Evolutionary conservation across 2,113 vertebrate species (phyloP).

Genomic region (Irena cyanogastra): DNA sequence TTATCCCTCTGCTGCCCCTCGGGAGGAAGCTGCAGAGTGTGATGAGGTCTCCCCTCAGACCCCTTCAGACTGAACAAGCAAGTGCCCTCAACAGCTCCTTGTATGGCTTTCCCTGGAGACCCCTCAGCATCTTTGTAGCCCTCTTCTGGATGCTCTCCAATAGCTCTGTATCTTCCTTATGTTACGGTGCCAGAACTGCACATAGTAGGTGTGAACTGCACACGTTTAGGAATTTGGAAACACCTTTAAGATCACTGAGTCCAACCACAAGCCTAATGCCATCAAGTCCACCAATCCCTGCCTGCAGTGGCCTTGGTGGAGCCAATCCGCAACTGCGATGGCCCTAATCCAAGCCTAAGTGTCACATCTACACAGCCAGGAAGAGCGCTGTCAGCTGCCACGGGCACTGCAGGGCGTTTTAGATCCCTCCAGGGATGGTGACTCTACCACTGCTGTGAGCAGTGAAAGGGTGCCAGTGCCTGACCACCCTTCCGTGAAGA

Average conservation of each 20-base stretch:
- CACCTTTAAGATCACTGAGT: not conserved
- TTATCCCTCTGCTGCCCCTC: not conserved
- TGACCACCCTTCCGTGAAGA: not conserved
- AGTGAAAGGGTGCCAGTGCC: not conserved
- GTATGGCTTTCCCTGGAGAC: not conserved
- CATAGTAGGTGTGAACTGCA: not conserved
- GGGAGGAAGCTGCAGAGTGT: not conserved
- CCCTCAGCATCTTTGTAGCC: not conserved
- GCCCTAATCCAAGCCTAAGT: not conserved
- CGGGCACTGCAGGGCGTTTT: fast-evolving
- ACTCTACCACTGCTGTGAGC: not conserved
- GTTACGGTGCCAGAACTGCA: not conserved
- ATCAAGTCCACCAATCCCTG: not conserved
- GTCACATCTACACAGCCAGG: not conserved
- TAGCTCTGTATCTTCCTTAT: not conserved
- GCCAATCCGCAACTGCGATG: fast-evolving
- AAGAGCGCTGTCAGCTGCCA: not conserved
- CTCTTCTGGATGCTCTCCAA: not conserved
- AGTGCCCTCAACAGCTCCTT: not conserved
- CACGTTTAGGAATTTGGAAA: not conserved
- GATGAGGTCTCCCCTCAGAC: not conserved
- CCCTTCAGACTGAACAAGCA: not conserved
- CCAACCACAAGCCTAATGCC: not conserved
- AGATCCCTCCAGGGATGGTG: too few relatives aligned
- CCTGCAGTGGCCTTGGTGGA: not conserved